Evolutionary conservation across 2,888 invertebrate species (phyloP), one percentile per base, ranked within the genome.

Genomic region (Colostygia pectinataria): DNA sequence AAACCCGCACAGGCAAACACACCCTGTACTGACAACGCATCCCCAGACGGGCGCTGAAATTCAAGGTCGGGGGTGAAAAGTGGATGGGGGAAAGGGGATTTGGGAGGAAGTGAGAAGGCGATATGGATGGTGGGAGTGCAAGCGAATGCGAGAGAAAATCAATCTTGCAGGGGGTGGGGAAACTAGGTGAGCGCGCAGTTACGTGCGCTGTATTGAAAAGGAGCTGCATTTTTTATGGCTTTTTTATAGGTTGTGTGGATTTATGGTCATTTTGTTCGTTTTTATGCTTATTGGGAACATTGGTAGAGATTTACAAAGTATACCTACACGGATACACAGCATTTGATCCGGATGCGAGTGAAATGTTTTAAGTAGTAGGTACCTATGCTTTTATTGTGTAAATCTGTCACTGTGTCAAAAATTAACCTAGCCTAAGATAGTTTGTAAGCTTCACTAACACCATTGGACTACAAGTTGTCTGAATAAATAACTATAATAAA

Each of bases 141-240:
- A 86, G 90, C 75, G 80, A 84, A 84, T 83, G 81, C 64, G 82
- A 82, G 76, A 80, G 85, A 89, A 88, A 88, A 89, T 90, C 90
- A 88, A 89, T 90, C 85, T 88, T 89, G 89, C 89, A 90, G 71
- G 82, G 82, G 75, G 78, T 68, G 77, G 75, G 76, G 78, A 80
- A 89, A 88, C 86, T 90, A 90, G 89, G 89, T 89, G 88, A 89
- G 78, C 71, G 66, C 74, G 71, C 69, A 71, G 75, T 57, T 51
- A 73, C 74, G 56, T 61, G 58, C 60, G 58, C 48, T 49, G 57
- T 55, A 57, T 56, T 47, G 56, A 58, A 55, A 63, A 66, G 71
- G 66, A 68, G 61, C 45, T 70, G 73, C 70, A 74, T 66, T 71
- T 65, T 51, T 52, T 52, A 52, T 38, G 38, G 52, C 12, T 32